A percentile compares a stretch with the other conserved stretches of the same genome.
Conservation (phyloP, 92 coral and sea anemone species). For the Palythoa caribaeorum region DNA sequence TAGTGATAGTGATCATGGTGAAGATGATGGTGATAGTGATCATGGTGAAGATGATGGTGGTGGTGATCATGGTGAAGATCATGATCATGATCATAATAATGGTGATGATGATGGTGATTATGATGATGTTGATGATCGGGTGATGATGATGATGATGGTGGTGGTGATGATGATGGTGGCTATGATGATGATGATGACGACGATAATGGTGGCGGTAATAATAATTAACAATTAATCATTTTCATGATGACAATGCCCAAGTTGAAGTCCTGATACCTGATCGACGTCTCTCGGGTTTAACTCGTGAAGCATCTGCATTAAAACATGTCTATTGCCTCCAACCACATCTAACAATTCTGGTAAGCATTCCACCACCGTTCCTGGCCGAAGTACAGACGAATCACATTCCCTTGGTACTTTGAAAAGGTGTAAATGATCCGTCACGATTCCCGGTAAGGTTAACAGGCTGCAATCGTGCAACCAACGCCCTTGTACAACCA, state of each 20-base stretch:
- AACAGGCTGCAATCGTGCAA: slow-evolving; percentile 90
- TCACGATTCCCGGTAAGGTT: slow-evolving; percentile 84
- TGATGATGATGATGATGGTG: not conserved
- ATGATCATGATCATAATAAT: too few relatives aligned
- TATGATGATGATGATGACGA: not conserved
- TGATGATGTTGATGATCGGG: not conserved
- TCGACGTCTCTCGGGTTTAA: slow-evolving; percentile 74
- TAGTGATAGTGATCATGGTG: too few relatives aligned
- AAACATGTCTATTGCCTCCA: slow-evolving; percentile 60
- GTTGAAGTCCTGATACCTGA: slow-evolving; percentile 54
- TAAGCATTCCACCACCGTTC: slow-evolving; percentile 76
- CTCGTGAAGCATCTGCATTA: slow-evolving; percentile 77
- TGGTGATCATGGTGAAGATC: too few relatives aligned
- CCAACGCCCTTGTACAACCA: slow-evolving; percentile 99
- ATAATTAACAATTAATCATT: not conserved
- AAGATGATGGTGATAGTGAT: too few relatives aligned
- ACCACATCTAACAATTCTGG: slow-evolving; percentile 89
- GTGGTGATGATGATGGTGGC: not conserved
- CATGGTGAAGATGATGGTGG: too few relatives aligned
- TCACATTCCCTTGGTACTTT: slow-evolving; percentile 53
- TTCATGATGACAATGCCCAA: not conserved
- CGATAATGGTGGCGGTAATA: not conserved
- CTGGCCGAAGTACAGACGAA: slow-evolving; percentile 25
- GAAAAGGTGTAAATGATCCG: slow-evolving; percentile 78
- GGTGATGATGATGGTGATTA: not conserved